Base-by-base conservation (phyloP, 1,140 invertebrate species). In the Sitodiplosis mosellana region DNA sequence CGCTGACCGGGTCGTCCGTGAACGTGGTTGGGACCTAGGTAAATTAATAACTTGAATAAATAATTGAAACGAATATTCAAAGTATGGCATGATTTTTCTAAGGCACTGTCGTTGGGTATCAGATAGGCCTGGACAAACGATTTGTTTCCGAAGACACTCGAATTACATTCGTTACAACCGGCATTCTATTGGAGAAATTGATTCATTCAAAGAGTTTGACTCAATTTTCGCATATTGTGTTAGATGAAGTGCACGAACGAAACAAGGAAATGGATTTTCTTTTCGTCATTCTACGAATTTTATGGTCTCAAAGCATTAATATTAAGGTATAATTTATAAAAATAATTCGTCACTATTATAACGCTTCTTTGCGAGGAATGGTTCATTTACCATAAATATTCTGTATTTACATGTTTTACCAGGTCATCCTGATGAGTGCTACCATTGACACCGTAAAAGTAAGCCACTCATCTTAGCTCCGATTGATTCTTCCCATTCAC, bases 241-340 rank as follows among this genome's bases (percentile, higher is more conserved):
- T 99, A 7, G 92, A 92, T 66, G 87, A 95, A 65, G 81, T 99
- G 17, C 95, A 99, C 61, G 94, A 99, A 69, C 70, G 95, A 18
- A 85, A 92, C 58, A 77, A 87, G 60, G 88, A 98, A 48, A 89
- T 90, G 72, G 82, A 83, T 55, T 94, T 99, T 60, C 66, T 96
- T 4, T 59, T 99, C 7, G 71, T 95, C 15, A 68, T 96, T 12
- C 72, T 98, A 1, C 77, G 82, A 48, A 86, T 84, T 46, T 64
- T 93, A 14, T 58, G 92, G n/a, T 72, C 73, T 37, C 77, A 75
- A 82, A 53, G 81, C 80, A n/a, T n/a, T n/a, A n/a, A n/a, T n/a
- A n/a, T n/a, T n/a, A n/a, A n/a, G n/a, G n/a, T n/a, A n/a, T n/a
- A n/a, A n/a, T n/a, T n/a, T n/a, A n/a, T n/a, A n/a, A n/a, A n/a